A percentile compares a stretch with the other conserved stretches of the same genome.
phyloP scores from a whole-genome alignment of 2,888 invertebrate species.

The Plagiodera versicolora region DNA sequence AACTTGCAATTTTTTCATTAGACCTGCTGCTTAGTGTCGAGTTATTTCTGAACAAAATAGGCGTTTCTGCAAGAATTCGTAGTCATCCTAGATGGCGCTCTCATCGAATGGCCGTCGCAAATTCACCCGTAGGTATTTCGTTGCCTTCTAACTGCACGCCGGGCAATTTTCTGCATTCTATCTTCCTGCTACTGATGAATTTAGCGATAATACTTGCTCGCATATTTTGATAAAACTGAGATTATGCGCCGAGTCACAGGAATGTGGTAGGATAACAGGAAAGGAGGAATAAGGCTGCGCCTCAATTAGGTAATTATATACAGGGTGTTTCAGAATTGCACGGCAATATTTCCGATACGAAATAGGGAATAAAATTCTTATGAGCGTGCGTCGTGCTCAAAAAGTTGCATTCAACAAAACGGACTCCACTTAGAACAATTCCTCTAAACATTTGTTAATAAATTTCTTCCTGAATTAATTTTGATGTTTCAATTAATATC shows the following conservation, averaged over 20 bases:
- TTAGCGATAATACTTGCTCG: constrained; percentile 1
- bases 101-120: constrained; percentile 3
- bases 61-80: neutral
- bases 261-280: too few relatives aligned
- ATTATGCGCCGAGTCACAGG: neutral
- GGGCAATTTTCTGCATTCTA: constrained; percentile 26
- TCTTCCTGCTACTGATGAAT: constrained; percentile 22
- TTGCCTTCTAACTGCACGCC: constrained; percentile 20
- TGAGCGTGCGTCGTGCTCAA: too few relatives aligned
- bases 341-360: too few relatives aligned
- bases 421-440: too few relatives aligned
- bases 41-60: neutral
- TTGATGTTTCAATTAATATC: too few relatives aligned
- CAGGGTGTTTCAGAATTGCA: too few relatives aligned
- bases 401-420: too few relatives aligned
- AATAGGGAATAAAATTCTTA: too few relatives aligned
- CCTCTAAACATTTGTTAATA: too few relatives aligned
- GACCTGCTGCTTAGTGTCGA: neutral
- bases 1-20: neutral
- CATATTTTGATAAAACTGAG: constrained; percentile 4
- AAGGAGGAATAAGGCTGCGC: too few relatives aligned
- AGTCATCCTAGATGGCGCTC: neutral
- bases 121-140: constrained; percentile 17
- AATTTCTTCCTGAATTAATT: too few relatives aligned
- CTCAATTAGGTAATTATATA: too few relatives aligned